Evolutionary conservation across 1,140 invertebrate genomes (phyloP), one percentile per base, ranked within the genome.

Genomic region (Chlorops oryzae): DNA sequence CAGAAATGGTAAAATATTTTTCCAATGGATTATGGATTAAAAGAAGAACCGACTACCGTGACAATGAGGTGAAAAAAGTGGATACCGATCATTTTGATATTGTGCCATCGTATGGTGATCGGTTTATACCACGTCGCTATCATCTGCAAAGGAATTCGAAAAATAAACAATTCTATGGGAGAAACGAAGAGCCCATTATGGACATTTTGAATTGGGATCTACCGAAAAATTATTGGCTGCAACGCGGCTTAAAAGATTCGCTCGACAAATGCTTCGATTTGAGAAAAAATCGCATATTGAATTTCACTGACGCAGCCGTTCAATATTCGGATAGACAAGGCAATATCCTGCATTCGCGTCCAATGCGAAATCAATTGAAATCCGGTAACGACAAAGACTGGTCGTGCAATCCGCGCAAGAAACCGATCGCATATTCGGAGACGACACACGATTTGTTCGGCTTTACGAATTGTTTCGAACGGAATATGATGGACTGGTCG

Each of bases 401-500:
- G 67, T 55, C 54, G 3, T 70, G 67, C 25, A 45, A 21, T 20
- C 64, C 67, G 4, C 57, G 67, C 3, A 12, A 32, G 1, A 53
- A 62, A 3, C 67, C 67, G 0, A 37, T 51, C 7, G 64, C 61
- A 2, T 59, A 55, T 44, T 38, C 59, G 12, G 59, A 59, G 27
- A 59, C 61, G n/a, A 70, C 67, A 6, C 63, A 68, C 37, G 64
- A 68, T 28, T 55, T 68, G 54, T 57, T 62, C 1, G 63, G 55
- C 7, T 55, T 56, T 41, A 34, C 9, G 15, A 28, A 28, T 13
- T 28, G 12, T 24, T 23, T 7, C 50, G 61, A 62, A 54, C 45
- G 50, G 7, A 70, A 70, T 45, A 32, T 68, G 21, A 62, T 70
- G 52, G 66, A 67, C 35, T 70, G 67, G 67, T 70, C 67, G 0